phyloP scores from a whole-genome alignment of 2,888 invertebrate species.

The Aphidius colemani region DNA sequence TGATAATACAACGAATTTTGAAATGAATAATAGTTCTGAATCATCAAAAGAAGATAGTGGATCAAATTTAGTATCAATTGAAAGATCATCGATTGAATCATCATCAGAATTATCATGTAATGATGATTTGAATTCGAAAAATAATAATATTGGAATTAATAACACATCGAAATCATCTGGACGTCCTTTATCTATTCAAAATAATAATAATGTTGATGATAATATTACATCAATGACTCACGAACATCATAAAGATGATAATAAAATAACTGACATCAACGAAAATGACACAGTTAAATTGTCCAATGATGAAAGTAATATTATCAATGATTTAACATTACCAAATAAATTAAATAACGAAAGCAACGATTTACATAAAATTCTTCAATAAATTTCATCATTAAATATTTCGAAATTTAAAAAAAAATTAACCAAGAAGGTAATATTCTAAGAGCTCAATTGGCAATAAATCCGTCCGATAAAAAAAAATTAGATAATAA shows the following conservation, averaged over 20 bases:
- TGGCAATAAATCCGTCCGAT: conserved; percentile 58
- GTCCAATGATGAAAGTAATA: conserved; percentile 19
- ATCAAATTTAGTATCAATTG: conserved; percentile 19
- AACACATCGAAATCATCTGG: conserved; percentile 21
- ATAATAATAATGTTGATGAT: not conserved
- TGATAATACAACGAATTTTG: not conserved
- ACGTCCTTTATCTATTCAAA: conserved; percentile 16
- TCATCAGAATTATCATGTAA: conserved; percentile 9
- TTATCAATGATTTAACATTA: not conserved
- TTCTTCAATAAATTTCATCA: not conserved
- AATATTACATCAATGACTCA: not conserved
- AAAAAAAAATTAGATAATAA: no score
- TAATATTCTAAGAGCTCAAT: conserved; percentile 35
- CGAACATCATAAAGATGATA: not conserved
- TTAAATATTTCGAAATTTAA: conserved; percentile 5
- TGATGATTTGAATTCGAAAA: conserved; percentile 3
- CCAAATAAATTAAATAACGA: conserved; percentile 2
- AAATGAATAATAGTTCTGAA: conserved; percentile 17
- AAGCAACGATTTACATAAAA: conserved; percentile 15
- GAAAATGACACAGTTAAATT: conserved; percentile 7
- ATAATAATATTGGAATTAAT: conserved; percentile 15
- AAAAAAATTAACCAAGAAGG: conserved; percentile 18
- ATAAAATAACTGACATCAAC: not conserved
- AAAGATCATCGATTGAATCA: conserved; percentile 19
- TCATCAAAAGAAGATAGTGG: conserved; percentile 21